Base-by-base conservation (phyloP, 2,888 invertebrate species). In the Tribolium freemani region DNA sequence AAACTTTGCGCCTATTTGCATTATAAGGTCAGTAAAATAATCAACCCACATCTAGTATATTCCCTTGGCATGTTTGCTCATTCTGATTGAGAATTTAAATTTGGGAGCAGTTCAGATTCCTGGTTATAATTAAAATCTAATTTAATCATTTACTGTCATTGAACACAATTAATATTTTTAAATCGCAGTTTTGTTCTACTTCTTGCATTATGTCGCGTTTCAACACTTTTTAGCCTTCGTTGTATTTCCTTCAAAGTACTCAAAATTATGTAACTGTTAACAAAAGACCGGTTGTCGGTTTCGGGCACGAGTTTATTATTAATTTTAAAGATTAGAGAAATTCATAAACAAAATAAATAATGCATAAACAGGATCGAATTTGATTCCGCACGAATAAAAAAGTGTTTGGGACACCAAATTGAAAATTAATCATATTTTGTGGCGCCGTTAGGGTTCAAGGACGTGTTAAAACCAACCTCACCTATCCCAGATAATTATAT, bases 371-470 rank as follows among this genome's bases (percentile, higher is more conserved):
- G 16, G 31, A 30, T 53, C 44, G 38, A 53, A 21, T 53, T 38
- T 53, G 8, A 53, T 53, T 51, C 51, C 48, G 50, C 51, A 31
- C 38, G 63, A 63, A 50, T 63, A 51, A 63, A 26, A 48, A 30
- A 61, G 9, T 58, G 31, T 51, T 30, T 30, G 11, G 13, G 45
- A 58, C 45, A 53, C 51, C 10, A 64, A 64, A 64, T 21, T 38
- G 20, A 53, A 64, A 16, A 56, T 64, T 44, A 66, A 66, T 66
- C 48, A 56, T 54, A 5, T 54, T 44, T 63, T 31, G 50, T 21
- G 64, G 64, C 66, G 66, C 66, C 66, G 46, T 54, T 45, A 66
- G 56, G 46, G 56, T 66, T 66, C 66, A 66, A 66, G 66, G 66
- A 9, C 56, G 16, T 50, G 26, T 16, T 26, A 20, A 61, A 30